phyloP scores from a whole-genome alignment of 2,888 invertebrate species.

The Orthosia gothica region DNA sequence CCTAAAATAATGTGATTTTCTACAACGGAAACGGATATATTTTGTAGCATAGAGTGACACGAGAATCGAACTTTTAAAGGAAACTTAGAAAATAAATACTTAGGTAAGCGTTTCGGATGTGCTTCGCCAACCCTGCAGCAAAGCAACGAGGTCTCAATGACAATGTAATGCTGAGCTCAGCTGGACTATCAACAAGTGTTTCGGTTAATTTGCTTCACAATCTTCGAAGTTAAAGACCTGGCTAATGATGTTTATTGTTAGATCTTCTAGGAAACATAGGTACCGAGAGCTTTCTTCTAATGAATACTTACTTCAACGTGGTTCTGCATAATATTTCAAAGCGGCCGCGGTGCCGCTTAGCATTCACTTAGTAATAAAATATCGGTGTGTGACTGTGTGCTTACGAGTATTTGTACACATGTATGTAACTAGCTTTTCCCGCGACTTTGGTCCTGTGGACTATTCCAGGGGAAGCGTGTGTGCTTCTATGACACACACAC shows the following conservation, averaged over 20 bases:
- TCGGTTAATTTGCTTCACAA: conserved; percentile 53
- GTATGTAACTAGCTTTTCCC: background rate
- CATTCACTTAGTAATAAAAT: conserved; percentile 25
- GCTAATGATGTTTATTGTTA: conserved; percentile 57
- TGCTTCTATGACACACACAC: too few relatives aligned
- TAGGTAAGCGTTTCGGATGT: background rate
- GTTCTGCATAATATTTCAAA: conserved; percentile 38
- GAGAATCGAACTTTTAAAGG: too few relatives aligned
- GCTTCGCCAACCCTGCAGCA: conserved; percentile 26
- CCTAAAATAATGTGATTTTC: too few relatives aligned
- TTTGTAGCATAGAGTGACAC: too few relatives aligned
- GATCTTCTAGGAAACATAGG: conserved; percentile 17
- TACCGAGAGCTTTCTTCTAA: conserved; percentile 46
- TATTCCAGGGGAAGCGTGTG: too few relatives aligned
- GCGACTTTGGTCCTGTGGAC: too few relatives aligned
- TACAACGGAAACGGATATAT: too few relatives aligned
- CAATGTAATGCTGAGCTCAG: conserved; percentile 26
- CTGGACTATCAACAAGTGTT: conserved; percentile 34
- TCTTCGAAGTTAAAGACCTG: conserved; percentile 23
- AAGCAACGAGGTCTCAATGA: conserved; percentile 22
- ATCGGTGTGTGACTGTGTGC: background rate
- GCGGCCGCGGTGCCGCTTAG: conserved; percentile 14
- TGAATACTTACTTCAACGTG: conserved; percentile 33
- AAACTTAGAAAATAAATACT: background rate
- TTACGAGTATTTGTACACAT: background rate